These are phyloP conservation scores for Clunio marinus DNA, from an alignment of 2,888 invertebrate genomes.

Conservation along the genomic window DNA sequence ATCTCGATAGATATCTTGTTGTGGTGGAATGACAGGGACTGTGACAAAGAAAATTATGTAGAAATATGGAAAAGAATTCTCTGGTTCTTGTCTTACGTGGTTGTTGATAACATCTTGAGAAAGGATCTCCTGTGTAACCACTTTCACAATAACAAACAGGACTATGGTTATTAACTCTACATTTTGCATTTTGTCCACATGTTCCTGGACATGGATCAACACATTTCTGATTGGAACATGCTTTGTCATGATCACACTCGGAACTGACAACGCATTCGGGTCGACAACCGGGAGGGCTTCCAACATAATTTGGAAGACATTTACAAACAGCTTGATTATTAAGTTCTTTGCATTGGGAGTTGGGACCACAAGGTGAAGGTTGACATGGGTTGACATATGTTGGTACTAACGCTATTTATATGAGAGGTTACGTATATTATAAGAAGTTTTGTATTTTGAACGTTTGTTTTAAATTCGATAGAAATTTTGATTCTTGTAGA, in stretches of 20 bases:
- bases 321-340: conserved; percentile 59
- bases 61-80: too few relatives aligned
- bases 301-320: conserved; percentile 58
- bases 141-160: conserved; percentile 63
- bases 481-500: background rate
- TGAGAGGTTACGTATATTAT: too few relatives aligned
- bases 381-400: conserved; percentile 59
- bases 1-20: conserved; percentile 49
- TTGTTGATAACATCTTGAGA: conserved; percentile 62
- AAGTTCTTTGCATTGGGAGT: conserved; percentile 67
- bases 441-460: conserved; percentile 42
- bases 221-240: conserved; percentile 70
- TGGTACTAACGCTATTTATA: conserved; percentile 43
- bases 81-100: conserved; percentile 47
- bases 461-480: background rate
- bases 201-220: conserved; percentile 70
- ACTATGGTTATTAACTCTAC: conserved; percentile 65
- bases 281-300: conserved; percentile 59
- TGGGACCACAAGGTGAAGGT: conserved; percentile 69
- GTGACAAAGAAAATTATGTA: background rate
- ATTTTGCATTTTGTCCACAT: conserved; percentile 67
- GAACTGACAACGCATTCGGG: conserved; percentile 57
- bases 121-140: conserved; percentile 70
- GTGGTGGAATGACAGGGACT: conserved; percentile 40
- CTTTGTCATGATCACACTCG: conserved; percentile 55